Evolutionary conservation across 2,797 vertebrate species (phyloP).

Genomic region (Microctenopoma stevenorrisi): DNA sequence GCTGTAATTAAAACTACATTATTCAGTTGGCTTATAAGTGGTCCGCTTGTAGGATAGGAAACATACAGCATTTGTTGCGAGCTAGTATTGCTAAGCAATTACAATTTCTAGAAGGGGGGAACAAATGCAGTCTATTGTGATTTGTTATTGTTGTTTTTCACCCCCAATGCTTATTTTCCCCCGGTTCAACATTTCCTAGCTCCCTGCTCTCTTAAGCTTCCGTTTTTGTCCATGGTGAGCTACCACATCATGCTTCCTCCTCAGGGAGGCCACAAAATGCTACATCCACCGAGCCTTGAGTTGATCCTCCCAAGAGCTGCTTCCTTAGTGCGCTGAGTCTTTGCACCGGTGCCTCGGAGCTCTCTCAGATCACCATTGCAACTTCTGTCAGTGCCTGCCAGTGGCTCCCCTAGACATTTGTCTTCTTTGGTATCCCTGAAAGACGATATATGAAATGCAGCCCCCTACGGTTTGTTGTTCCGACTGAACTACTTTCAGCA

Average conservation of each 20-base stretch:
- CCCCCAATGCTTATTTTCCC: background rate
- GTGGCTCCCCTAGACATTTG: constrained; percentile 53
- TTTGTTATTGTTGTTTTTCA: background rate
- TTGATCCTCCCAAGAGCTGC: constrained; percentile 53
- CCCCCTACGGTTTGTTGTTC: constrained; percentile 29
- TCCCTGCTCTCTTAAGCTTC: constrained; percentile 2
- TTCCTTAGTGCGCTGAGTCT: constrained; percentile 48
- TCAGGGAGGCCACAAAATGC: constrained; percentile 45
- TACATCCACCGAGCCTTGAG: constrained; percentile 55
- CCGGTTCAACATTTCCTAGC: constrained; percentile 6
- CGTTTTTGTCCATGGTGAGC: constrained; percentile 1
- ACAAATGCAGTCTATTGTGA: background rate
- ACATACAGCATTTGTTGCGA: background rate
- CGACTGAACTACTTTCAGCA: constrained; percentile 51
- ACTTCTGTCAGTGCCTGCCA: constrained; percentile 44
- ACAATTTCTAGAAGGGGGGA: background rate
- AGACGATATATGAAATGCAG: constrained; percentile 8
- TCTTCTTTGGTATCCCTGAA: constrained; percentile 23
- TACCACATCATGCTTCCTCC: constrained; percentile 21
- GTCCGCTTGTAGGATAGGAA: background rate
- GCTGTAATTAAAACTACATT: constrained; percentile 5
- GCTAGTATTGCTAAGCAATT: background rate
- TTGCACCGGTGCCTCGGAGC: constrained; percentile 59
- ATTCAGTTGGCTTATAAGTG: constrained; percentile 7
- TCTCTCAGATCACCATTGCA: constrained; percentile 48